A percentile compares a stretch with the other conserved stretches of the same genome.
Evolutionary conservation across 2,888 invertebrate species (phyloP).

Genomic region (Andrena bicolor): DNA sequence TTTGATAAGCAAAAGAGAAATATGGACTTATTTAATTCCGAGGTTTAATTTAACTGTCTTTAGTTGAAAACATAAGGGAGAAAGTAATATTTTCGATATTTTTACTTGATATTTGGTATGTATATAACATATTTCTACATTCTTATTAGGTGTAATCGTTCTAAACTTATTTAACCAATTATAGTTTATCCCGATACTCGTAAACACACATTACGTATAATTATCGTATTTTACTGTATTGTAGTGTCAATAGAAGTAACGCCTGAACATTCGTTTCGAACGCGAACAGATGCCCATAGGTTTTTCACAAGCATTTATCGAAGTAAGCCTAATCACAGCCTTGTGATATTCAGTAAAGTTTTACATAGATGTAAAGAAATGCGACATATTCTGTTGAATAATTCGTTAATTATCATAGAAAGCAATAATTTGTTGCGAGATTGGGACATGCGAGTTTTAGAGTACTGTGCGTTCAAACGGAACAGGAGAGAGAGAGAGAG

Average conservation of each 20-base stretch:
- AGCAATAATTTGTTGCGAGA: conserved; percentile 70
- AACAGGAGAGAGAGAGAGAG: background rate
- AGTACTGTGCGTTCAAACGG: conserved; percentile 44
- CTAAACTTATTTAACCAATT: conserved; percentile 69
- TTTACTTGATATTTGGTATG: conserved; percentile 66
- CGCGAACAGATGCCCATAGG: conserved; percentile 38
- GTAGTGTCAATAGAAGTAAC: conserved; percentile 40
- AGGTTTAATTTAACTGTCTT: conserved; percentile 53
- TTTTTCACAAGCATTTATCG: conserved; percentile 50
- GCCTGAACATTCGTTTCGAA: conserved; percentile 45
- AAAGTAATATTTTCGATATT: conserved; percentile 52
- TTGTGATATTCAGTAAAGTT: conserved; percentile 63
- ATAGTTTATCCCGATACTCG: conserved; percentile 58
- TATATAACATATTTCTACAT: conserved; percentile 76
- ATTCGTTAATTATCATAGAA: conserved; percentile 59
- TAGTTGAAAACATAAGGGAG: conserved; percentile 40
- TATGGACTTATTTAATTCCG: conserved; percentile 55
- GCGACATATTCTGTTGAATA: conserved; percentile 53
- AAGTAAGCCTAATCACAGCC: conserved; percentile 68
- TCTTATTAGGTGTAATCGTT: conserved; percentile 76
- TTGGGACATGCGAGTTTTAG: conserved; percentile 50
- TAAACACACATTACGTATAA: conserved; percentile 50
- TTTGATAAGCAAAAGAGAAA: conserved; percentile 59
- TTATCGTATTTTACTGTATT: conserved; percentile 63
- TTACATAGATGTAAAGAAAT: conserved; percentile 46